phyloP scores from a whole-genome alignment of 30 jellyfish, hydroid and myxozoan species.

The Aurelia aurita region DNA sequence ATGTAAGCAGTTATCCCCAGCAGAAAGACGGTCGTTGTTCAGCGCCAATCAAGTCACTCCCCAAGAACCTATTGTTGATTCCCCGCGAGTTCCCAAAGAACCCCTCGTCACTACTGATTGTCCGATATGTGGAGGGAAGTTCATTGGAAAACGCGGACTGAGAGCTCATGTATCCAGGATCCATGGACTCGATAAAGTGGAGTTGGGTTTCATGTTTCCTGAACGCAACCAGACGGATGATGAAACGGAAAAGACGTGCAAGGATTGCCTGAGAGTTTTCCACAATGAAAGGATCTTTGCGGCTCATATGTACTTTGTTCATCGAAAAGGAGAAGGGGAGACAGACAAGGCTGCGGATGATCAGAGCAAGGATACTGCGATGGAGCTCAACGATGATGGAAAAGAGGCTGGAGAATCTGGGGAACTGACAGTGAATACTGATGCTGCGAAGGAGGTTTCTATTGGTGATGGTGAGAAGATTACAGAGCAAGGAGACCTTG shows the following conservation, averaged over 20 bases:
- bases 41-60: slow-evolving; percentile 4
- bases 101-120: slow-evolving; percentile 74
- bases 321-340: slow-evolving; percentile 48
- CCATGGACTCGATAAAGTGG: slow-evolving; percentile 69
- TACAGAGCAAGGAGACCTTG: not conserved
- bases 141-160: slow-evolving; percentile 72
- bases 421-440: not conserved
- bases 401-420: not conserved
- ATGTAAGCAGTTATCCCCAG: slow-evolving; percentile 68
- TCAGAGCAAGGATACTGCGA: not conserved
- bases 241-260: slow-evolving; percentile 29
- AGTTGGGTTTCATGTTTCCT: slow-evolving; percentile 68
- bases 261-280: slow-evolving; percentile 67
- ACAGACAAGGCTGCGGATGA: not conserved
- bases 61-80: slow-evolving; percentile 21
- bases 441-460: slow-evolving; percentile 5
- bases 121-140: slow-evolving; percentile 84
- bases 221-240: slow-evolving; percentile 60
- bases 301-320: slow-evolving; percentile 82
- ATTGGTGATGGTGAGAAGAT: not conserved
- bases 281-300: slow-evolving; percentile 69
- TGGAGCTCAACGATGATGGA: not conserved
- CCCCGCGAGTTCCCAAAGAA: slow-evolving; percentile 16
- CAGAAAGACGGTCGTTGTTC: slow-evolving; percentile 60
- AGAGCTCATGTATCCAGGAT: slow-evolving; percentile 76